phyloP scores from a whole-genome alignment of 2,113 vertebrate species.

The Coracopsis vasa region DNA sequence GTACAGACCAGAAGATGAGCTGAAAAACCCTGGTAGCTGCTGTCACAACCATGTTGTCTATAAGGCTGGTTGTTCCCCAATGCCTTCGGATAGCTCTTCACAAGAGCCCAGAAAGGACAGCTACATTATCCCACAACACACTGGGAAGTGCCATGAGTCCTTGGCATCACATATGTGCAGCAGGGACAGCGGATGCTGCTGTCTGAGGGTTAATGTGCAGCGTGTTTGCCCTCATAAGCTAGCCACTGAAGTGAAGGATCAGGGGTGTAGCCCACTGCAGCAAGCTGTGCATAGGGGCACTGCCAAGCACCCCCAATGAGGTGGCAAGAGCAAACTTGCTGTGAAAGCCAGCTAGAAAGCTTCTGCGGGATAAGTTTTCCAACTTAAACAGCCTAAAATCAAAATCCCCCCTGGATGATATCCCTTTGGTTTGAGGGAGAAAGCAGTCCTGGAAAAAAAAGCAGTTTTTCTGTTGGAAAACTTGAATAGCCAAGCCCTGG shows the following conservation, averaged over 20 bases:
- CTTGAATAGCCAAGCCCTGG: not conserved
- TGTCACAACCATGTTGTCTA: not conserved
- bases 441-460: constrained; percentile 3
- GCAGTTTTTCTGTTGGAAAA: not conserved
- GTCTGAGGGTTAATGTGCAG: not conserved
- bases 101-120: not conserved
- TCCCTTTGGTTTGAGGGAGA: not conserved
- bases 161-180: not conserved
- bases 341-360: not conserved
- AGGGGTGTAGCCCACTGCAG: not conserved
- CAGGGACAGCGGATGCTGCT: not conserved
- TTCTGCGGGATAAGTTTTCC: not conserved
- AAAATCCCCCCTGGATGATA: constrained; percentile 6
- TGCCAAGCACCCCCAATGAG: not conserved
- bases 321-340: not conserved
- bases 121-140: not conserved
- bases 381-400: not conserved
- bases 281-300: rapidly evolving
- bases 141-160: not conserved
- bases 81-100: not conserved
- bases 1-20: not conserved
- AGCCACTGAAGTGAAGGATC: rapidly evolving
- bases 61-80: not conserved
- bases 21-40: not conserved
- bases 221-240: not conserved